Percentiles rank a stretch among this genome's conserved stretches.
Conservation (phyloP, 2,797 vertebrate species). For the Potorous gilbertii region DNA sequence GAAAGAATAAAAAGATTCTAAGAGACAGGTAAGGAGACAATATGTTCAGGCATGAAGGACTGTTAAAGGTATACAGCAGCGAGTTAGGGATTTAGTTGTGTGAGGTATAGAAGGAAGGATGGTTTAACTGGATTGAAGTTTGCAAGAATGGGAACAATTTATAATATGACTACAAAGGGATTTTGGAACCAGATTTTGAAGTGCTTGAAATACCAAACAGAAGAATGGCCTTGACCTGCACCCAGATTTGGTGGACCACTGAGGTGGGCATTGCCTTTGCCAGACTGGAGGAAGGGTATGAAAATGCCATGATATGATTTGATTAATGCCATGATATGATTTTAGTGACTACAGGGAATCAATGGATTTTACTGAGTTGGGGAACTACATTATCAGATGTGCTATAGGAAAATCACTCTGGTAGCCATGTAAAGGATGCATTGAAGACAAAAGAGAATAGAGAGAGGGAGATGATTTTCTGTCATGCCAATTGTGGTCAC, state of each 20-base stretch:
- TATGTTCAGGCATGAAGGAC: no score
- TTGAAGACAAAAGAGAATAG: neutral
- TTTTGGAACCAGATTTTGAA: neutral
- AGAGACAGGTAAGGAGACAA: no score
- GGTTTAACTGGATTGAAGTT: neutral
- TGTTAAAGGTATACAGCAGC: neutral
- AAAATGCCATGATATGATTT: constrained; percentile 94
- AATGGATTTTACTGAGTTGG: neutral
- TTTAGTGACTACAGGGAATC: neutral
- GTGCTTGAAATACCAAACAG: neutral
- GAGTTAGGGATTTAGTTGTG: neutral
- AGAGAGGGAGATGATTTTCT: neutral
- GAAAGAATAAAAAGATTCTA: no score
- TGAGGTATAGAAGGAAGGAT: neutral
- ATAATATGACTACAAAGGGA: neutral
- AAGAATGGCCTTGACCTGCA: constrained; percentile 90
- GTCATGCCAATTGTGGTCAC: neutral
- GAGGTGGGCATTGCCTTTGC: constrained; percentile 94
- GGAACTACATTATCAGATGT: neutral
- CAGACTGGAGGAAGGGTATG: constrained; percentile 94
- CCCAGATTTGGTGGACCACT: constrained; percentile 97
- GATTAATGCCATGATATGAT: no score
- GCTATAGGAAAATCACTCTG: neutral
- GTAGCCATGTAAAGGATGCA: neutral
- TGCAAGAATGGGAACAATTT: neutral